Evolutionary conservation across 2,797 vertebrate genomes (phyloP), one percentile per base, ranked within the genome.

Genomic region (Mormyrus proboscirostris): DNA sequence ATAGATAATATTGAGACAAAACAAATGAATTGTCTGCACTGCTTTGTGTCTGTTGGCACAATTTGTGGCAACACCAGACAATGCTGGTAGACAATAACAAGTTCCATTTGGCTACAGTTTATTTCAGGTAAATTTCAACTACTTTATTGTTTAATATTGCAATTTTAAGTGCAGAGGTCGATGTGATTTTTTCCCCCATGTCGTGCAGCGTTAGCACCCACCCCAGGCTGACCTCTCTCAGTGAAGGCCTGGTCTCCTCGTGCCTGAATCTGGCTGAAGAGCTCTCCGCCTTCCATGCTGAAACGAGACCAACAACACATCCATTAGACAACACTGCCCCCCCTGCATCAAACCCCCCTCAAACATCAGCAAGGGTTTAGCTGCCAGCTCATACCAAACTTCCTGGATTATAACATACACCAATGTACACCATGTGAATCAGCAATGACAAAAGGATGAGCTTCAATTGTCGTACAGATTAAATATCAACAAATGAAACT

Each of bases 171-270:
- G 62, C 62, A 33, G 14, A 69, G 22, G 33, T 33, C 1, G 25
- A 4, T 29, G 10, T 22, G n/a, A 59, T n/a, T 5, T 47, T 25
- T 29, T 65, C 1, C 25, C 62, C 62, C 22, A 33, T 69, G 29
- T 33, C 1, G 2, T 47, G 12, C 38, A 59, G 47, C 53, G 22
- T 76, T 3, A 6, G 53, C 41, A 14, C 53, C 38, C 41, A 19
- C 12, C 38, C 44, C 59, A 10, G 4, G 51, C 50, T 91, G 89
- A 99, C 98, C 99, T 98, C 96, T 97, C 93, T 99, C 98, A 5
- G 98, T 99, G 95, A 99, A 99, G 89, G 98, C 99, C 92, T 99
- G 98, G 94, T 99, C 98, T 86, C 99, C 99, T 94, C 98, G 96
- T 90, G 96, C 97, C 94, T 99, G 98, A 93, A 99, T 99, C 89